Evolutionary conservation across 1,140 invertebrate species (phyloP).

Genomic region (Dreissena polymorpha): DNA sequence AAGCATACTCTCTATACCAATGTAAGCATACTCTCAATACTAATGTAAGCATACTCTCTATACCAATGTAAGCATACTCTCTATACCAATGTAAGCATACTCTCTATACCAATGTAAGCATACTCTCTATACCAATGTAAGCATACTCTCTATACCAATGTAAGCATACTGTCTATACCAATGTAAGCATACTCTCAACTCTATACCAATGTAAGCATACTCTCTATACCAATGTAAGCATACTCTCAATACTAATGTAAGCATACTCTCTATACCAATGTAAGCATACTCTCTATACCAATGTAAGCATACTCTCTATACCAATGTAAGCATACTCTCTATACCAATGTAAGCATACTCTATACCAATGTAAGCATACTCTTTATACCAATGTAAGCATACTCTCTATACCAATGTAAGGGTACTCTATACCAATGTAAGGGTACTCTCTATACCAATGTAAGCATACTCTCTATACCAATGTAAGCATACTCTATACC

Average conservation of each 20-base stretch:
- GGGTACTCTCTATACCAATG: slow-evolving; percentile 90
- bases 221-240: slow-evolving; percentile 84
- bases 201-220: too few relatives aligned
- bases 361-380: too few relatives aligned
- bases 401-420: neutral
- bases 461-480: slow-evolving; percentile 60
- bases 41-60: slow-evolving; percentile 86
- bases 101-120: slow-evolving; percentile 84
- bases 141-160: slow-evolving; percentile 87
- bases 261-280: slow-evolving; percentile 87
- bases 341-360: too few relatives aligned
- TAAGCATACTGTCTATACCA: slow-evolving; percentile 60
- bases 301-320: slow-evolving; percentile 86
- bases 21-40: slow-evolving; percentile 67
- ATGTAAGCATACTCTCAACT: too few relatives aligned
- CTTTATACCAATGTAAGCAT: slow-evolving; percentile 84
- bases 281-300: slow-evolving; percentile 60
- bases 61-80: slow-evolving; percentile 74
- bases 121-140: slow-evolving; percentile 1
- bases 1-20: slow-evolving; percentile 91
- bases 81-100: slow-evolving; percentile 79
- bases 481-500: slow-evolving; percentile 83
- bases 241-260: slow-evolving; percentile 2
- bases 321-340: slow-evolving; percentile 72
- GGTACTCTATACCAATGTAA: too few relatives aligned